phyloP scores from a whole-genome alignment of 2,797 vertebrate species.

The Carcharodon carcharias region DNA sequence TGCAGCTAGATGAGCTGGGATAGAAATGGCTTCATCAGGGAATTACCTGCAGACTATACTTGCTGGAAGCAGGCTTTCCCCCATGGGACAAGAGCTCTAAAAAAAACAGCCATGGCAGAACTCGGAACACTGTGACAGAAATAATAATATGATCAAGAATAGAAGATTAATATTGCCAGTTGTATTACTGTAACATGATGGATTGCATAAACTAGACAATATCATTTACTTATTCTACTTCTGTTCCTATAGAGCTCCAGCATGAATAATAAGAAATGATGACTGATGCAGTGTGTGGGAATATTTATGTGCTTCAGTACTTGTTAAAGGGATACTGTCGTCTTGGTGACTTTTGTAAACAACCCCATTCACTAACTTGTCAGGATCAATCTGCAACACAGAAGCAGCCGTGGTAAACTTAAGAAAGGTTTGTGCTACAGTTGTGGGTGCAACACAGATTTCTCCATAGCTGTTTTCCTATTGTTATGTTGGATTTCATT shows the following conservation, averaged over 20 bases:
- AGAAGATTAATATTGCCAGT: constrained; percentile 36
- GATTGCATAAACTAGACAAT: constrained; percentile 22
- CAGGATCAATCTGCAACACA: constrained; percentile 15
- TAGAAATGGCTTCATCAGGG: constrained; percentile 36
- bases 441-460: neutral
- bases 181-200: constrained; percentile 18
- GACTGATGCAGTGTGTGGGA: neutral
- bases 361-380: constrained; percentile 24
- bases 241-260: neutral
- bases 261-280: neutral
- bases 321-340: constrained; percentile 3
- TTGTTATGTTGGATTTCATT: neutral
- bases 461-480: neutral
- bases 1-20: constrained; percentile 22
- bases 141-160: constrained; percentile 26
- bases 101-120: constrained; percentile 12
- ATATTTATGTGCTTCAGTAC: constrained; percentile 18
- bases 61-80: constrained; percentile 1
- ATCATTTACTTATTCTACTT: neutral
- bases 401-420: neutral
- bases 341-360: constrained; percentile 21
- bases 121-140: constrained; percentile 5
- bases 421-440: neutral
- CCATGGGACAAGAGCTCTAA: neutral
- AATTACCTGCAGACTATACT: constrained; percentile 22